Conservation (phyloP, 2,797 vertebrate genomes). For the Pteropus rufus region DNA sequence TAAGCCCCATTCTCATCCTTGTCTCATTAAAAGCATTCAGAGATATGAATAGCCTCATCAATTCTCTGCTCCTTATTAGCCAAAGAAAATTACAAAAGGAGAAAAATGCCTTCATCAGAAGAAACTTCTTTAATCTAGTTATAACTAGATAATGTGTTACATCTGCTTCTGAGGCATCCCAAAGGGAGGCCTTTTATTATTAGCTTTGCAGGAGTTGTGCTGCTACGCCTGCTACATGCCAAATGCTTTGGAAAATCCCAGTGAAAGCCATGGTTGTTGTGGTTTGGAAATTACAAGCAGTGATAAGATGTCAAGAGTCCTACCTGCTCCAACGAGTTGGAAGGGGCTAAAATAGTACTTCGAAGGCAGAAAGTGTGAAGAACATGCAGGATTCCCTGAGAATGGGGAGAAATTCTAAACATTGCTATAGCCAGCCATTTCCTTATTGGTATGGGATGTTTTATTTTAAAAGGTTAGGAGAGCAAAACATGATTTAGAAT, state of each 20-base stretch:
- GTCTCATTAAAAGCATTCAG: not conserved
- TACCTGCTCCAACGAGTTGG: not conserved
- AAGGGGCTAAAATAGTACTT: slow-evolving; percentile 46
- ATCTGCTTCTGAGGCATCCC: slow-evolving; percentile 44
- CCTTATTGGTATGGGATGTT: not conserved
- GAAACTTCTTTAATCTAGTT: slow-evolving; percentile 59
- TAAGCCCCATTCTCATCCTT: not conserved
- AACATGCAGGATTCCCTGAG: not conserved
- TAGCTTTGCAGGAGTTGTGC: slow-evolving; percentile 3
- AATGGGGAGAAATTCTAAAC: not conserved
- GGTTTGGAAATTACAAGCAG: slow-evolving; percentile 31
- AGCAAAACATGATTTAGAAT: not conserved
- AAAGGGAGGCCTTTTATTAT: slow-evolving; percentile 57
- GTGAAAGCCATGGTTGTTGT: slow-evolving; percentile 37
- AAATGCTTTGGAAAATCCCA: slow-evolving; percentile 47
- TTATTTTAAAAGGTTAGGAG: not conserved
- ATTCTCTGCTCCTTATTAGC: slow-evolving; percentile 17
- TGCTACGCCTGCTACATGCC: not conserved
- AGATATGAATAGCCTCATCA: not conserved
- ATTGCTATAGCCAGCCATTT: slow-evolving; percentile 14
- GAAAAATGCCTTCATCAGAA: slow-evolving; percentile 21
- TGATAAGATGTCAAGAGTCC: slow-evolving; percentile 47
- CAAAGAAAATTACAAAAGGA: slow-evolving; percentile 41
- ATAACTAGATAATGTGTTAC: slow-evolving; percentile 54
- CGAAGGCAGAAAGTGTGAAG: slow-evolving; percentile 29